These are phyloP conservation scores for Drosophila ananassae DNA, from an alignment of 1,140 invertebrate species.

Conservation along the genomic window DNA sequence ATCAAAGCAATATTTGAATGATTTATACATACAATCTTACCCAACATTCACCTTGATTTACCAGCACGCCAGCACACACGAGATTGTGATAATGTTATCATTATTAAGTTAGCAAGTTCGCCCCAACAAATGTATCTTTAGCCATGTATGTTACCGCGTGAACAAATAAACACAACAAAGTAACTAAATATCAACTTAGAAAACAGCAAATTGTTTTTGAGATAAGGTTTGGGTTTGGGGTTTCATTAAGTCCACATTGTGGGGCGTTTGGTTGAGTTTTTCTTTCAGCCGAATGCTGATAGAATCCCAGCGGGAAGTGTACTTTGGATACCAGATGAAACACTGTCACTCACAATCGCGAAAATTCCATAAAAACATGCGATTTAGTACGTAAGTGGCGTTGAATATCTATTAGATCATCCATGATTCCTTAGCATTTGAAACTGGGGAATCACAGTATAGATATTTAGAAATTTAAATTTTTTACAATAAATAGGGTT, in stretches of 20 bases:
- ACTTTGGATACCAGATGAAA: constrained; percentile 48
- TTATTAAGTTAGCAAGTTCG: constrained; percentile 68
- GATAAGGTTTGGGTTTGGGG: constrained; percentile 32
- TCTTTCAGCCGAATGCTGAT: constrained; percentile 40
- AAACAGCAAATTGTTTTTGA: constrained; percentile 27
- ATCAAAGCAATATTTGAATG: constrained; percentile 42
- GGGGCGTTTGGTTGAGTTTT: constrained; percentile 36
- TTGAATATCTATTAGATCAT: no score
- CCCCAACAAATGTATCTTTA: constrained; percentile 72
- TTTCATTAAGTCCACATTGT: constrained; percentile 16
- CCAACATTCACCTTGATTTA: constrained; percentile 58
- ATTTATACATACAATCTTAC: constrained; percentile 20
- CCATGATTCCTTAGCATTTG: no score
- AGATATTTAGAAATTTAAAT: no score
- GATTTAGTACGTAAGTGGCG: neutral
- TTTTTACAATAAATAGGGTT: neutral
- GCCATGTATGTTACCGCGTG: constrained; percentile 65
- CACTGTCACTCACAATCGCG: constrained; percentile 15
- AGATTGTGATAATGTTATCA: constrained; percentile 75
- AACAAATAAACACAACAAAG: constrained; percentile 68
- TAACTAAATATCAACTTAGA: constrained; percentile 42
- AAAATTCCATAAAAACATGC: constrained; percentile 1
- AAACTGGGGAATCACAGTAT: no score
- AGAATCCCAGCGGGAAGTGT: constrained; percentile 26
- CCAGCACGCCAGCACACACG: constrained; percentile 20